These are phyloP conservation scores for Listronotus oregonensis DNA, from an alignment of 1,140 invertebrate genomes.

Conservation along the genomic window DNA sequence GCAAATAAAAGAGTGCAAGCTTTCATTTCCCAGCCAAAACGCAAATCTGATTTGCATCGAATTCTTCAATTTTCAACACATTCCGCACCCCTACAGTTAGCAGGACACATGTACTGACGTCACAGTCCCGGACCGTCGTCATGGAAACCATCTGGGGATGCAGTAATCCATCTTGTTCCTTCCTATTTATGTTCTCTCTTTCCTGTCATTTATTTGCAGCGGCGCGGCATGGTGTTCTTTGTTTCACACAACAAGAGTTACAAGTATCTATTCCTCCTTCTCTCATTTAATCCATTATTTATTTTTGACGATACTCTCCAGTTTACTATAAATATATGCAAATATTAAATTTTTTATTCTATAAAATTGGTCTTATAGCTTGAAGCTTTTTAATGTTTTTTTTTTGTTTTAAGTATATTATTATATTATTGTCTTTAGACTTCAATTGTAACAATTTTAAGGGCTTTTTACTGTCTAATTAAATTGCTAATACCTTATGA, in stretches of 20 bases:
- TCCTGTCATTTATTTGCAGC: conserved; percentile 48
- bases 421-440: no score
- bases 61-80: conserved; percentile 35
- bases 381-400: no score
- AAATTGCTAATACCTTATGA: no score
- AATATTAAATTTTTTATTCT: no score
- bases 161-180: conserved; percentile 51
- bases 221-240: conserved; percentile 19
- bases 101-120: conserved; percentile 45
- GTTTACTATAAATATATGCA: conserved; percentile 41
- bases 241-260: conserved; percentile 22
- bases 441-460: no score
- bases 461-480: no score
- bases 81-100: conserved; percentile 33
- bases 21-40: conserved; percentile 16
- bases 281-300: conserved; percentile 41
- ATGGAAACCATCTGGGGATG: conserved; percentile 53
- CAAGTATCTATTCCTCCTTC: conserved; percentile 28
- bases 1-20: conserved; percentile 17
- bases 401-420: no score
- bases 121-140: conserved; percentile 47
- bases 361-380: no score
- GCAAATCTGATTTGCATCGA: conserved; percentile 35
- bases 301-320: conserved; percentile 35
- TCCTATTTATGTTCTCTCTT: conserved; percentile 44